phyloP scores from a whole-genome alignment of 2,888 invertebrate genomes.

The Oscheius sp. region DNA sequence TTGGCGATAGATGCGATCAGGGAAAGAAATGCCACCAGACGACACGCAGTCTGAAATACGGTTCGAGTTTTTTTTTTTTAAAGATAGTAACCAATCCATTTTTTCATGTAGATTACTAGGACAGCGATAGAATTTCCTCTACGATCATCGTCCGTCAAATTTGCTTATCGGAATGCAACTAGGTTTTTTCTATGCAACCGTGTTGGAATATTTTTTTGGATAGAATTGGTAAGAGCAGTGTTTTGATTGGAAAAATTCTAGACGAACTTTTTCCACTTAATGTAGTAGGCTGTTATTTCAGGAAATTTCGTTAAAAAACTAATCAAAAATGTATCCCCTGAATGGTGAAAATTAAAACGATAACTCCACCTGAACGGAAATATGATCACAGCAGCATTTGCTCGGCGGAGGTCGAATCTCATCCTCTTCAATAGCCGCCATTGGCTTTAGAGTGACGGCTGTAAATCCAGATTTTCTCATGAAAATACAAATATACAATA shows the following conservation, averaged over 20 bases:
- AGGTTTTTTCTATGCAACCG: not conserved
- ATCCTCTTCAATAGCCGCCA: conserved; percentile 19
- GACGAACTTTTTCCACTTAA: no score
- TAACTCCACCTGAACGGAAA: conserved; percentile 10
- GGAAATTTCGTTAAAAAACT: no score
- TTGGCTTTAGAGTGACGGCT: conserved; percentile 1
- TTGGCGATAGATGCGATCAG: conserved; percentile 19
- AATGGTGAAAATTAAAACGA: no score
- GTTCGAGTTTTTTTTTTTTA: not conserved
- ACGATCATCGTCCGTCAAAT: not conserved
- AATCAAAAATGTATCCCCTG: no score
- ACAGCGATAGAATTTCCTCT: no score
- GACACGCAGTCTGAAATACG: conserved; percentile 28
- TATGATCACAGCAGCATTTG: conserved; percentile 25
- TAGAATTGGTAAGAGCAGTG: no score
- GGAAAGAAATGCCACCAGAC: conserved; percentile 29
- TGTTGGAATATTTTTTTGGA: no score
- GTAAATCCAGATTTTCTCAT: conserved; percentile 10
- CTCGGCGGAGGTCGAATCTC: conserved; percentile 23
- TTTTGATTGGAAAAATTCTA: no score
- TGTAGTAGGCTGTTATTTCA: not conserved
- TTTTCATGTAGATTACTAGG: not conserved
- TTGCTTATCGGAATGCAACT: not conserved
- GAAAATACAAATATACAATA: not conserved
- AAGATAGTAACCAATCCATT: no score